Conservation (phyloP, 1,140 invertebrate species). For the Rhizoglyphus robini region DNA sequence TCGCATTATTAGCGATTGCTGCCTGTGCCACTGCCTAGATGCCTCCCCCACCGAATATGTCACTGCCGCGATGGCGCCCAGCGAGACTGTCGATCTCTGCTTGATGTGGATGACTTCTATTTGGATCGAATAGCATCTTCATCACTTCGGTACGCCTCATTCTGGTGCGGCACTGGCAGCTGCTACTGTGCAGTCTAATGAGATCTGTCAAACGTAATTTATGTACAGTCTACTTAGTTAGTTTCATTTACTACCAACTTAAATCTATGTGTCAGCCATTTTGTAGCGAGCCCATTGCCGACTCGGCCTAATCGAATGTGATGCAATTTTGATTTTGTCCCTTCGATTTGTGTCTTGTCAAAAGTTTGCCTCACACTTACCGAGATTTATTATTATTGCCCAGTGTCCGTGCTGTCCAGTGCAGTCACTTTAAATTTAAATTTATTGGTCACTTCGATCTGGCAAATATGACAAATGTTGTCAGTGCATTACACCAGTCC, state of each 20-base stretch:
- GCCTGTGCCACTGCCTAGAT: not conserved
- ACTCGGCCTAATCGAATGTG: conserved; percentile 9
- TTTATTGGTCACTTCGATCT: too few species aligned
- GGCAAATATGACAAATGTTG: too few species aligned
- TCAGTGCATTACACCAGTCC: too few species aligned
- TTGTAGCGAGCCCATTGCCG: not conserved
- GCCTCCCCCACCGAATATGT: too few species aligned
- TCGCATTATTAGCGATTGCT: not conserved
- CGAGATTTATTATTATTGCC: conserved; percentile 2
- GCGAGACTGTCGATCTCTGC: not conserved
- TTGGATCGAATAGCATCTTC: conserved; percentile 13
- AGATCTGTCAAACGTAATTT: conserved; percentile 19
- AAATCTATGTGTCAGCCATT: conserved; percentile 1
- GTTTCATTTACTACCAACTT: not conserved
- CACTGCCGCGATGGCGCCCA: too few species aligned
- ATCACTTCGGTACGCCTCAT: not conserved
- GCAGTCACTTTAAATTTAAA: not conserved
- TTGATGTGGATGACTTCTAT: not conserved
- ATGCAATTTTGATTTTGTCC: conserved; percentile 5
- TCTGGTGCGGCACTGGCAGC: not conserved
- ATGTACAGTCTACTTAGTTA: conserved; percentile 5
- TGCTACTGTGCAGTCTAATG: not conserved
- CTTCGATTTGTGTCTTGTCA: not conserved
- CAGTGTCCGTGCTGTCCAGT: not conserved
- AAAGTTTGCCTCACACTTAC: not conserved